Evolutionary conservation across 2,797 vertebrate species (phyloP), one percentile per base, ranked within the genome.

Genomic region (Gobio occitaniae): DNA sequence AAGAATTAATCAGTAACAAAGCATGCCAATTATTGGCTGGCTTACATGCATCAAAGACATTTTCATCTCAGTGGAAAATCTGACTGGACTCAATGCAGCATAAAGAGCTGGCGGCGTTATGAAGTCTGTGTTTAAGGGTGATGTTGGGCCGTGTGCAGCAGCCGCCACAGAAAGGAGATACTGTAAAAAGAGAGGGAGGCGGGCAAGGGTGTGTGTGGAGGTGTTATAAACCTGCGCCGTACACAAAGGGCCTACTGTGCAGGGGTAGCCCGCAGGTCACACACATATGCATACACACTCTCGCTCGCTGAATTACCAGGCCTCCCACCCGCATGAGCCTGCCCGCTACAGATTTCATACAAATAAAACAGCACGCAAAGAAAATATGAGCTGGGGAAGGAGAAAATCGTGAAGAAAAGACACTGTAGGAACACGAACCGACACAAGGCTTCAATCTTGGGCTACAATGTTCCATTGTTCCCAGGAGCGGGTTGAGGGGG

Each of bases 191-290:
- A 89, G 86, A 41, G 63, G 5, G 75, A 84, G 75, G n/a, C 47
- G 44, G 16, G 59, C 41, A 75, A 11, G 78, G 80, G 88, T 89
- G 90, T 89, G 88, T 91, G 90, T 88, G 85, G 86, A 94, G 92
- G 93, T 95, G 93, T 93, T 93, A 92, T 89, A 94, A 94, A 92
- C 81, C 69, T 32, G 86, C 66, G 78, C 89, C 74, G 68, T 88
- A 88, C 92, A 95, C 94, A 96, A 95, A 93, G 93, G 88, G 89
- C 81, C 90, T 90, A 93, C 91, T 96, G 93, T 96, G 92, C 78
- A 78, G 87, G 88, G 91, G 92, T 93, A 92, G 91, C 90, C 87
- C 3, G 21, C 86, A 83, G 91, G 93, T 92, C 91, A 91, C 80
- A 86, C 50, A 69, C 84, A 75, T 47, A 50, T 65, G 36, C 80